Evolutionary conservation across 2,888 invertebrate genomes (phyloP).

Genomic region (Melipona bicolor): DNA sequence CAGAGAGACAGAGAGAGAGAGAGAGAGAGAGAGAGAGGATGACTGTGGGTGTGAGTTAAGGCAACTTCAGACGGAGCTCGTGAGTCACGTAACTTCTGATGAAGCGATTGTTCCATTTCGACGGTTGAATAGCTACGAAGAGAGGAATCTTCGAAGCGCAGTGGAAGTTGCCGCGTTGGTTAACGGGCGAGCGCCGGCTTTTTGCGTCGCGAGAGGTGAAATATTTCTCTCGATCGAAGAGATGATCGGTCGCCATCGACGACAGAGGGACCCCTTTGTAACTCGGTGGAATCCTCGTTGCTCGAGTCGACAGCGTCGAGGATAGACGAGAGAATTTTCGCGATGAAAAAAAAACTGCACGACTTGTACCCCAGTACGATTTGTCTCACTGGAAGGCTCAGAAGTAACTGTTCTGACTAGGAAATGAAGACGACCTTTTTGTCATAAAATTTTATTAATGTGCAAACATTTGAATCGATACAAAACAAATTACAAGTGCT

Average conservation of each 20-base stretch:
- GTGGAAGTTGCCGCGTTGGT: background rate
- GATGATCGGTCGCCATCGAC: background rate
- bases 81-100: constrained; percentile 35
- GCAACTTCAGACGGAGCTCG: background rate
- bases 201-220: background rate
- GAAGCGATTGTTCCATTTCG: constrained; percentile 31
- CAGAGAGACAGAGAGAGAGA: too few species aligned
- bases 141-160: constrained; percentile 5
- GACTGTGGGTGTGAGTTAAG: background rate
- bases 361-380: too few species aligned
- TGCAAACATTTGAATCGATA: too few species aligned
- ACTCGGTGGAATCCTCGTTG: background rate
- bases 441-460: too few species aligned
- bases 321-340: too few species aligned
- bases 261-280: background rate
- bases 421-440: too few species aligned
- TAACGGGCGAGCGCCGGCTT: background rate
- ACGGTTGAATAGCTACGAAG: constrained; percentile 9
- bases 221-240: background rate
- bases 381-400: too few species aligned
- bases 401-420: too few species aligned
- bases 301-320: background rate
- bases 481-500: too few species aligned
- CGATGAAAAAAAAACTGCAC: too few species aligned
- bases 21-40: background rate